Evolutionary conservation across 2,797 vertebrate species (phyloP).

Genomic region (Geotrypetes seraphini): DNA sequence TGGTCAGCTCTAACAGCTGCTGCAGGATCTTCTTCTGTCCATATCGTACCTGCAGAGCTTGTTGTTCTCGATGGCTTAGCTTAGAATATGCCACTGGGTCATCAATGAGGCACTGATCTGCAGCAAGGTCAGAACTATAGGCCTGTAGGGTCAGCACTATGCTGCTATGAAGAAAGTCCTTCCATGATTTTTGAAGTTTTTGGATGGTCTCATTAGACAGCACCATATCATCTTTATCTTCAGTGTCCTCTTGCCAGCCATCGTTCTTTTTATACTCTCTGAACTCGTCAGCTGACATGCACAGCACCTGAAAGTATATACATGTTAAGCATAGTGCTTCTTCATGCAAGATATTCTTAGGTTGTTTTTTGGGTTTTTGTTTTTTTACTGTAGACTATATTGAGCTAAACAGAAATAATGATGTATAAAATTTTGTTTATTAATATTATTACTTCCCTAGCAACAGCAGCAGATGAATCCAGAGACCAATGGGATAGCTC

Average conservation of each 20-base stretch:
- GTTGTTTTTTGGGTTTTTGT: no score
- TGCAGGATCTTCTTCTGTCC: slow-evolving; percentile 82
- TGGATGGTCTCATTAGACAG: slow-evolving; percentile 60
- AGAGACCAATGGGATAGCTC: no score
- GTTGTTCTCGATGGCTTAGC: slow-evolving; percentile 61
- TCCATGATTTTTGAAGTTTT: slow-evolving; percentile 57
- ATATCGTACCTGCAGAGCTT: slow-evolving; percentile 74
- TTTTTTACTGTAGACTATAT: no score
- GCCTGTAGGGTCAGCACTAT: slow-evolving; percentile 52
- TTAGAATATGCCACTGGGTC: slow-evolving; percentile 33
- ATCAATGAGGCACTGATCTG: slow-evolving; percentile 50
- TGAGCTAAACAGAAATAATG: no score
- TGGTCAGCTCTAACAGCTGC: slow-evolving; percentile 59
- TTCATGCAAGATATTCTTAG: no score
- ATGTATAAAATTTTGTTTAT: no score
- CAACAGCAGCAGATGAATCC: no score
- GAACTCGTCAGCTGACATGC: slow-evolving; percentile 75
- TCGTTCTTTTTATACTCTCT: slow-evolving; percentile 67
- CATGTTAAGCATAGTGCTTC: no score
- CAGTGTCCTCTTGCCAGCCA: slow-evolving; percentile 62
- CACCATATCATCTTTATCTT: slow-evolving; percentile 41
- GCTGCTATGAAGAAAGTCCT: slow-evolving; percentile 54
- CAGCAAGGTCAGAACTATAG: slow-evolving; percentile 49
- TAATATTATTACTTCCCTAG: no score
- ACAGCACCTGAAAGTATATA: slow-evolving; percentile 63